phyloP scores from a whole-genome alignment of 2,113 vertebrate genomes.

The Oncorhynchus nerka region DNA sequence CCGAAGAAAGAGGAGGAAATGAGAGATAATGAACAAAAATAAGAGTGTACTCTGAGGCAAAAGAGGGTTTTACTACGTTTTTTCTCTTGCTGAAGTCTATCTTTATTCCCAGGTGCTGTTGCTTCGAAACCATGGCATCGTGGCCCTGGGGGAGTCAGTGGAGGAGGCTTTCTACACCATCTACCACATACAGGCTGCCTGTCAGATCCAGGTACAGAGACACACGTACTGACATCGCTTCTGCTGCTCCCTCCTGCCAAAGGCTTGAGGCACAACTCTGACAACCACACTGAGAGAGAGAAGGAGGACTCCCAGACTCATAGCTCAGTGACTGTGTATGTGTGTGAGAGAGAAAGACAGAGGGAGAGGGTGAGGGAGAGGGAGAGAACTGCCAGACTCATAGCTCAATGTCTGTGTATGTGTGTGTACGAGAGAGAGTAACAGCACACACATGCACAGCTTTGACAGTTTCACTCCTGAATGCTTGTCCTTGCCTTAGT shows the following conservation, averaged over 20 bases:
- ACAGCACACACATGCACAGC: neutral
- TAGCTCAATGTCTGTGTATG: neutral
- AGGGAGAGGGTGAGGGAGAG: neutral
- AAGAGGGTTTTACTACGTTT: neutral
- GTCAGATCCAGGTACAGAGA: conserved; percentile 88
- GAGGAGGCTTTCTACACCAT: conserved; percentile 95
- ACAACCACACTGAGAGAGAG: neutral
- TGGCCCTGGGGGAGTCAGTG: conserved; percentile 90
- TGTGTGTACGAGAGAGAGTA: neutral
- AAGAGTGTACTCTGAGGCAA: neutral
- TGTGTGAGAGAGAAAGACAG: neutral
- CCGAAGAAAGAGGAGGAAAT: neutral
- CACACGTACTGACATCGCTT: conserved; percentile 5
- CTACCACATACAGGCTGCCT: conserved; percentile 94
- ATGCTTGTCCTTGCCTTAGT: neutral
- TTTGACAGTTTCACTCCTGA: neutral
- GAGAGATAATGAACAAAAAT: neutral
- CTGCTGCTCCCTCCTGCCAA: too few relatives aligned
- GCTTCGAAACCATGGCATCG: conserved; percentile 92
- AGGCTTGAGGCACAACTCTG: neutral
- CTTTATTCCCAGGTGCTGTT: conserved; percentile 83
- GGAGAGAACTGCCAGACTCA: neutral
- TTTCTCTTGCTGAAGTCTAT: neutral
- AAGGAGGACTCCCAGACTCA: neutral
- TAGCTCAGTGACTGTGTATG: neutral